phyloP scores from a whole-genome alignment of 2,797 vertebrate species.

The Holocentrus rufus region DNA sequence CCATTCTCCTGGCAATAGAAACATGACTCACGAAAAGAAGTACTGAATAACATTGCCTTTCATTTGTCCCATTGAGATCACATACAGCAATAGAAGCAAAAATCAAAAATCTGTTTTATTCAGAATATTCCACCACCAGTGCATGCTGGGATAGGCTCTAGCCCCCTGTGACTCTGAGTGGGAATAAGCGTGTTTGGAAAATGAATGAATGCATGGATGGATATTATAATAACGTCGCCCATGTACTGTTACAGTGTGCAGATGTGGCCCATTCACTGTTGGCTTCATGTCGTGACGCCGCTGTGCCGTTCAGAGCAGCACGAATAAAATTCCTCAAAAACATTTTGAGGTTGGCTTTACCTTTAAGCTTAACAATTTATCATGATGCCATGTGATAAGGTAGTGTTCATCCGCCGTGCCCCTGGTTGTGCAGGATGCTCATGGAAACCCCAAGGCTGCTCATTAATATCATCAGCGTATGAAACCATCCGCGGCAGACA shows the following conservation, averaged over 20 bases:
- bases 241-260: too few species aligned
- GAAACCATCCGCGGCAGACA: conserved; percentile 43
- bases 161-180: too few species aligned
- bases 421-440: background rate
- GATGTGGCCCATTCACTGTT: too few species aligned
- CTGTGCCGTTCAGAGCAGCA: background rate
- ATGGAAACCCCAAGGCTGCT: conserved; percentile 45
- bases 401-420: conserved; percentile 14
- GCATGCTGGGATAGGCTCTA: too few species aligned
- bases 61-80: too few species aligned
- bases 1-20: background rate
- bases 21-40: background rate
- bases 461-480: conserved; percentile 48
- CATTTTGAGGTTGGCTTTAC: background rate
- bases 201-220: too few species aligned
- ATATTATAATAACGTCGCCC: too few species aligned
- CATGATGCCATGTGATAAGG: conserved; percentile 10
- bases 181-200: too few species aligned
- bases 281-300: too few species aligned
- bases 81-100: too few species aligned
- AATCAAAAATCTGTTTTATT: too few species aligned
- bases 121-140: too few species aligned
- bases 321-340: background rate
- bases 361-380: background rate
- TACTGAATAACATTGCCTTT: background rate